Conservation (phyloP, 2,888 invertebrate genomes). For the Xestoiulus laeticollis region DNA sequence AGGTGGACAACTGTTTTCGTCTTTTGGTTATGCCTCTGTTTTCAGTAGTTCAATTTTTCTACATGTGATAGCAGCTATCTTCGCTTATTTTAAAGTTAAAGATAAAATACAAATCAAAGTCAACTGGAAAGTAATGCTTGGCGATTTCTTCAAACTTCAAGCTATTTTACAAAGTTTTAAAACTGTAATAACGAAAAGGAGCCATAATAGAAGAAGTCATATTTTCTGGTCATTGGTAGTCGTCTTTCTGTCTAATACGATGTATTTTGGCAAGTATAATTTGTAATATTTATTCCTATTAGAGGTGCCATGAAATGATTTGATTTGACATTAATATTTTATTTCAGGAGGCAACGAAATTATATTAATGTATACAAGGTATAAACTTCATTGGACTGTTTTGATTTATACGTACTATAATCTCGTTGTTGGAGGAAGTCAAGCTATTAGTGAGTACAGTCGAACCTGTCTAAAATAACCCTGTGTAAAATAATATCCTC, state of each 20-base stretch:
- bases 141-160: background rate
- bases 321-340: background rate
- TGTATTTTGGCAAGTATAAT: background rate
- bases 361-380: slow-evolving; percentile 11
- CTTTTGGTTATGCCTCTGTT: background rate
- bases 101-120: background rate
- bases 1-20: slow-evolving; percentile 40
- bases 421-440: slow-evolving; percentile 21
- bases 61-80: background rate
- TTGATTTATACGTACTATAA: background rate
- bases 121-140: background rate
- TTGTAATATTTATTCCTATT: background rate
- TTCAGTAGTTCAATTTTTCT: background rate
- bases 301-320: no score
- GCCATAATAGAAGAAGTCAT: background rate
- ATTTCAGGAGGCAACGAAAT: slow-evolving; percentile 20
- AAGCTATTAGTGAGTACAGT: slow-evolving; percentile 17
- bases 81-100: background rate
- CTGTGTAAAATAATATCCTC: no score
- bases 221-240: background rate
- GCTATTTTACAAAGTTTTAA: background rate
- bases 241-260: background rate
- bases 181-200: background rate
- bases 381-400: slow-evolving; percentile 2
- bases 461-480: no score